Conservation (phyloP, 2,797 vertebrate genomes). For the Orientallactaga sibirica region DNA sequence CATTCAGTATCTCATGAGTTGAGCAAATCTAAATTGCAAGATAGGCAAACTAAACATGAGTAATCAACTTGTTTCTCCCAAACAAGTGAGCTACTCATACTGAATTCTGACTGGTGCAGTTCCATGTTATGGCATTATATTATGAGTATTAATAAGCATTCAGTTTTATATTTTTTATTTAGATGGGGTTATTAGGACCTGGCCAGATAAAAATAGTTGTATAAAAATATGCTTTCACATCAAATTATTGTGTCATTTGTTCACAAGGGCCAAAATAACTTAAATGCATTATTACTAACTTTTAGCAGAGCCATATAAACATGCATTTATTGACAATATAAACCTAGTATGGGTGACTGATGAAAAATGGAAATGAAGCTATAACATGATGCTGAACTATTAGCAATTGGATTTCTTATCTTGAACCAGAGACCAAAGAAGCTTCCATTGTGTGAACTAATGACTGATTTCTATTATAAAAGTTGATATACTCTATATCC, state of each 20-base stretch:
- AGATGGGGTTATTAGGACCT: conserved; percentile 38
- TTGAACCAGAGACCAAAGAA: conserved; percentile 36
- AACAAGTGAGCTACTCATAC: not conserved
- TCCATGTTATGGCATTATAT: not conserved
- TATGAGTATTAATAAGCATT: not conserved
- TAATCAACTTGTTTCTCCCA: not conserved
- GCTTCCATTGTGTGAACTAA: not conserved
- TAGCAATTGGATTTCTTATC: not conserved
- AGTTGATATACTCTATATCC: not conserved
- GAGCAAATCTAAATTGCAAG: not conserved
- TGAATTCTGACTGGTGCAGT: conserved; percentile 9
- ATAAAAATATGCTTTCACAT: conserved; percentile 43
- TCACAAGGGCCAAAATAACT: not conserved
- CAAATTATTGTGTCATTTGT: conserved; percentile 43
- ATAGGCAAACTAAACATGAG: conserved; percentile 22
- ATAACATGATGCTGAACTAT: not conserved
- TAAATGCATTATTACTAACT: not conserved
- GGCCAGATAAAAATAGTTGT: not conserved
- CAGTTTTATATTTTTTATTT: conserved; percentile 7
- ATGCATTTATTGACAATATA: not conserved
- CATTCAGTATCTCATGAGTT: not conserved
- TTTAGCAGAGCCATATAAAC: not conserved
- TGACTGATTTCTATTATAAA: conserved; percentile 1
- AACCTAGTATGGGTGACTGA: not conserved
- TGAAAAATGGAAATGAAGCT: conserved; percentile 44